Conservation (phyloP, 2,797 vertebrate species). For the Ctenopoma multispine region DNA sequence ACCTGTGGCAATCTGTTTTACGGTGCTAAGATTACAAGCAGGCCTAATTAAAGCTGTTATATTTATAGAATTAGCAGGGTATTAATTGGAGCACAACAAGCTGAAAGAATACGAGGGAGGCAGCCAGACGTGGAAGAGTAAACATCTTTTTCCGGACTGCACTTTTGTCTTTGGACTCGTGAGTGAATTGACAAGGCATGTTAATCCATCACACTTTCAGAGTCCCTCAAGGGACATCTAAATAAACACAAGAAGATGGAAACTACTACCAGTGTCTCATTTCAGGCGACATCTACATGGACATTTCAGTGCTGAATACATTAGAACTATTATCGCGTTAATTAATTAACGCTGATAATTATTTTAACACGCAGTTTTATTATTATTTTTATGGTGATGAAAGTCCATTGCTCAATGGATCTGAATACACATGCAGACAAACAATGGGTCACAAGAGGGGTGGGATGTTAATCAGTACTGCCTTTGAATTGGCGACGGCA, state of each 20-base stretch:
- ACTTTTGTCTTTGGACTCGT: constrained; percentile 61
- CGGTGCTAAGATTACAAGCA: constrained; percentile 69
- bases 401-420: no score
- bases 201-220: constrained; percentile 70
- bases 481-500: no score
- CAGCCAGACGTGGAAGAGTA: constrained; percentile 56
- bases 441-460: no score
- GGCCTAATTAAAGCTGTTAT: constrained; percentile 78
- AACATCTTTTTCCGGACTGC: constrained; percentile 67
- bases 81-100: constrained; percentile 77
- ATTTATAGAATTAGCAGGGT: constrained; percentile 77
- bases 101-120: constrained; percentile 53
- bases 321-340: no score
- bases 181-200: constrained; percentile 56
- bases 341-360: no score
- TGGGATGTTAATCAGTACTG: no score
- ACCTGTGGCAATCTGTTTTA: constrained; percentile 80
- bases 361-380: no score
- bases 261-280: constrained; percentile 18
- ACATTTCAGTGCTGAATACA: constrained; percentile 7
- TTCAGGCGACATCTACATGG: not conserved
- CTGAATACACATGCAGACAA: no score
- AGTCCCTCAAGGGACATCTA: constrained; percentile 49
- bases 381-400: no score
- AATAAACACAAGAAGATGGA: constrained; percentile 40